Percentiles rank a stretch among this genome's conserved stretches.
Conservation (phyloP, 1,140 invertebrate genomes). For the Luehdorfia chinensis region DNA sequence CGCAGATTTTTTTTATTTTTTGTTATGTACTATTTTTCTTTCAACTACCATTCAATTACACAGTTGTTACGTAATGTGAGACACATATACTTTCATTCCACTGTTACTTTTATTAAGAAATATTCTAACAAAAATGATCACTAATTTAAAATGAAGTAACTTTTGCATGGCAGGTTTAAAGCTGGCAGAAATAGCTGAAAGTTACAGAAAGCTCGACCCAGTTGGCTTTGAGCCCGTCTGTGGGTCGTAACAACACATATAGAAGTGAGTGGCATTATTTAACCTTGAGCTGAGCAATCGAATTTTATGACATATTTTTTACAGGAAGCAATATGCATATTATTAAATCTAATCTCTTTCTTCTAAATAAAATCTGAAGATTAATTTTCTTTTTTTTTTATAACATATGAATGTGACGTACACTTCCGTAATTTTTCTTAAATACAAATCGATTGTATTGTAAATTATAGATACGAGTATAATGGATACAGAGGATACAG, state of each 20-base stretch:
- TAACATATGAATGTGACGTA: too few relatives aligned
- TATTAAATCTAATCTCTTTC: too few relatives aligned
- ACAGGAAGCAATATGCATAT: too few relatives aligned
- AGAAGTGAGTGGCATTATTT: constrained; percentile 45
- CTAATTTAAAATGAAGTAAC: constrained; percentile 31
- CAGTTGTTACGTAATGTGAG: background rate
- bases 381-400: too few relatives aligned
- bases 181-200: constrained; percentile 57
- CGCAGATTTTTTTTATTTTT: too few relatives aligned
- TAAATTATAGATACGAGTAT: too few relatives aligned
- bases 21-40: too few relatives aligned
- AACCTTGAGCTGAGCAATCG: constrained; percentile 40
- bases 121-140: constrained; percentile 20
- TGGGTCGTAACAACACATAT: constrained; percentile 44
- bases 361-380: too few relatives aligned
- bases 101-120: background rate
- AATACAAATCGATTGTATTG: too few relatives aligned
- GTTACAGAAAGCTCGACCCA: constrained; percentile 68
- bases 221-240: constrained; percentile 63
- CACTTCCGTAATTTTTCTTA: too few relatives aligned
- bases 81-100: constrained; percentile 1
- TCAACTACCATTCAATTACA: background rate
- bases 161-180: constrained; percentile 41
- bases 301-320: too few relatives aligned
- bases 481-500: too few relatives aligned